phyloP scores from a whole-genome alignment of 2,797 vertebrate species.

The Syncerus caffer region DNA sequence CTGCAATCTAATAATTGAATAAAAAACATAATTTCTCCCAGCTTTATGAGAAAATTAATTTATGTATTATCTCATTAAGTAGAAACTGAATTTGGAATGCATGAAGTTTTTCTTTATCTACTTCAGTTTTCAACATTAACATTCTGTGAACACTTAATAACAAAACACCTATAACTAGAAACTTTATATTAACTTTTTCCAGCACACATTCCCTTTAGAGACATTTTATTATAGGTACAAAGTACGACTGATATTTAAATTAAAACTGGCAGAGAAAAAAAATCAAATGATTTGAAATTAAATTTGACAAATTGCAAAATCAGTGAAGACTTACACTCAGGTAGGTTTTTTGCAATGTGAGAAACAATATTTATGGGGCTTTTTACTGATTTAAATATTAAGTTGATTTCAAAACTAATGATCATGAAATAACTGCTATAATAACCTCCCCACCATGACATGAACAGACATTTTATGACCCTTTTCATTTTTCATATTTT shows the following conservation, averaged over 20 bases:
- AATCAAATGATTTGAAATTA: conserved; percentile 38
- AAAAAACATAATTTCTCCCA: conserved; percentile 18
- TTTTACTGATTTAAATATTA: conserved; percentile 47
- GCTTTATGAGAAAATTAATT: not conserved
- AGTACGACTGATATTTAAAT: not conserved
- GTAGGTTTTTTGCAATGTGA: conserved; percentile 5
- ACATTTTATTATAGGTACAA: not conserved
- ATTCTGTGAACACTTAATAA: conserved; percentile 7
- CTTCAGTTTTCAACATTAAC: not conserved
- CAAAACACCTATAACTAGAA: not conserved
- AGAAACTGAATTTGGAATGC: not conserved
- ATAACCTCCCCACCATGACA: conserved; percentile 7
- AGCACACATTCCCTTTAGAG: not conserved
- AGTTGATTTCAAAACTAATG: conserved; percentile 34
- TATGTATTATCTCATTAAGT: not conserved
- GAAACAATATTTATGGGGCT: not conserved
- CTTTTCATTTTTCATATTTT: conserved; percentile 25
- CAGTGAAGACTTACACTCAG: not conserved
- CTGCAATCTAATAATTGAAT: not conserved
- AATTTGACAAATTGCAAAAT: conserved; percentile 55
- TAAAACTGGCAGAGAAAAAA: not conserved
- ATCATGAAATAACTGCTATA: conserved; percentile 54
- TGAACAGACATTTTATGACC: conserved; percentile 39
- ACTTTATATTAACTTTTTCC: not conserved
- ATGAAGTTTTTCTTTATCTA: not conserved